Base-by-base conservation (phyloP, 2,888 invertebrate genomes). In the Clivina fossor region DNA sequence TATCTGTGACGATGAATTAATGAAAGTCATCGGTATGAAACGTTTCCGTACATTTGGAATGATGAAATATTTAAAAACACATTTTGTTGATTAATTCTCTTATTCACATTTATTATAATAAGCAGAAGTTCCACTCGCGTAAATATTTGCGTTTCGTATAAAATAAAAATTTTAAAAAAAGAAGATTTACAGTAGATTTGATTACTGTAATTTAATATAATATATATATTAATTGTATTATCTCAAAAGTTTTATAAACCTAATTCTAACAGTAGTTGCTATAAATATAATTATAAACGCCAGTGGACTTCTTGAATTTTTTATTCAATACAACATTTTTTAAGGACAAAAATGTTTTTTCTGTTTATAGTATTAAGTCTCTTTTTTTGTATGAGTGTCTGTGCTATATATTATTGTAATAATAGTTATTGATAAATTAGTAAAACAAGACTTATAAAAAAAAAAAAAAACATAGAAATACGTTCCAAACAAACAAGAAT, bases 11-110 rank as follows among this genome's bases (percentile, higher is more conserved):
- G 92, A 90, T 49, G 89, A 93, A 48, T 77, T 96, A 32, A 78
- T 86, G 72, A 91, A 90, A 74, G 88, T 96, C 30, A 90, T 96
- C 71, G 93, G 94, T 30, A 86, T 88, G 1, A 93, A 93, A 71
- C 85, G 93, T 66, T 93, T 97, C 81, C 86, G 91, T 65, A 92
- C 92, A 51, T 96, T 96, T 68, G 95, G 93, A 60, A 96, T 96
- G 96, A 90, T 96, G 88, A 96, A 96, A 74, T 91, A 92, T 74
- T 80, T 97, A 65, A 93, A 93, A 75, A 85, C 85, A 60, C 96
- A 95, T 77, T 94, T 95, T 74, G 76, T 81, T 68, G 80, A 81
- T 67, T 83, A 80, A 77, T 16, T 9, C 26, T 37, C 37, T 37
- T 40, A 19, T 48, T n/a, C 32, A 19, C n/a, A n/a, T n/a, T n/a